Evolutionary conservation across 2,113 vertebrate genomes (phyloP), one percentile per base, ranked within the genome.

Genomic region (Tamias sibiricus): DNA sequence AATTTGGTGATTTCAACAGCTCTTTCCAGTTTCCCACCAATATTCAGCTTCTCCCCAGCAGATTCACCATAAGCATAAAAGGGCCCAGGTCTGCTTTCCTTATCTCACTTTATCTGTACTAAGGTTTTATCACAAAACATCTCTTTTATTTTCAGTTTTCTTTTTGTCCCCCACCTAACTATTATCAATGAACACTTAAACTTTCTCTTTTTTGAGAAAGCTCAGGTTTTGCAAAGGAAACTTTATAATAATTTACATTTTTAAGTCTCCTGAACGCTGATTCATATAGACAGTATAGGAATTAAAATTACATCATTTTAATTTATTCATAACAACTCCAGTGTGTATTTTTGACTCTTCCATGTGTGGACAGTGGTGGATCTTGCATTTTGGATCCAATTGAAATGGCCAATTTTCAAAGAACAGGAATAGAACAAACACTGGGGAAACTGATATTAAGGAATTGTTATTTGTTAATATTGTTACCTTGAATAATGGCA

Each of bases 241-340:
- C 0, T 1, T 85, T 62, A 64, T 19, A 87, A 3, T 47, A 69
- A 9, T 81, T 84, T n/a, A 9, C 12, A 74, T 44, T 66, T 89
- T 66, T 77, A 44, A 81, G 16, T 66, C 47, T 62, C 54, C 40
- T 49, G 66, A 90, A 54, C 1, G 0, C 1, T 57, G 7, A 52
- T 59, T 90, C 14, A 95, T 64, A n/a, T 66, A 75, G 32, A 88
- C 35, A 62, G 52, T 69, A 47, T 4, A 93, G 42, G 80, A 68
- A 84, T 77, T 72, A 80, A 94, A 94, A 88, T 81, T 52, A 52
- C 1, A 82, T 8, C 30, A 54, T 69, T 84, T 91, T 47, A 37
- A 30, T 81, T 69, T 37, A 49, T n/a, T 62, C 11, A 54, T 59
- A 71, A 64, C 28, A 44, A 35, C 8, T 40, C 14, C 44, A 82